Conservation (phyloP, 2,113 vertebrate species). For the Nematolebias whitei region DNA sequence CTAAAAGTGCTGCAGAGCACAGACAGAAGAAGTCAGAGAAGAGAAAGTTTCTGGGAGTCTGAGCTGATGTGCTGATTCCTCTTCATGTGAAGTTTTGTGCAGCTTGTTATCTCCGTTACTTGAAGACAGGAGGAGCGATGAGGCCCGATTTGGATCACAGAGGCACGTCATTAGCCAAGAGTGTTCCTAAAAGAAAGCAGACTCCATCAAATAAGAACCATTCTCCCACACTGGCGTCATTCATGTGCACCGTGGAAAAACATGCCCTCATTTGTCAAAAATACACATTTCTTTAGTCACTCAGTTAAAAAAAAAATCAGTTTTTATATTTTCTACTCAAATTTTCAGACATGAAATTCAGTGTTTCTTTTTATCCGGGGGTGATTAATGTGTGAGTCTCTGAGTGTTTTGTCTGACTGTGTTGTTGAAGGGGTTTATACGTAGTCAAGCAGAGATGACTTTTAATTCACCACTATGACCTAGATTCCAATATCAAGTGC, state of each 20-base stretch:
- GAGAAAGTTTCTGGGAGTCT: conserved; percentile 57
- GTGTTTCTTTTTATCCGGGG: conserved; percentile 44
- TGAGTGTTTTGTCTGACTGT: conserved; percentile 19
- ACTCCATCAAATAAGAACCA: conserved; percentile 65
- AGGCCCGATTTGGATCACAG: conserved; percentile 59
- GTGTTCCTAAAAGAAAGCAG: conserved; percentile 72
- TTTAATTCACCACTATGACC: conserved; percentile 70
- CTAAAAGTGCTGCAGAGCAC: conserved; percentile 29
- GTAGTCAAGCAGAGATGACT: conserved; percentile 67
- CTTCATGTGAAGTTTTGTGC: conserved; percentile 61
- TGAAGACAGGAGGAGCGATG: conserved; percentile 40
- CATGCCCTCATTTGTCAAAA: conserved; percentile 57
- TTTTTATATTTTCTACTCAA: conserved; percentile 48
- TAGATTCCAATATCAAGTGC: conserved; percentile 64
- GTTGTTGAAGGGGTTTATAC: conserved; percentile 28
- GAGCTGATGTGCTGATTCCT: conserved; percentile 57
- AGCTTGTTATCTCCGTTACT: conserved; percentile 68
- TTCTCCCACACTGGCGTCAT: conserved; percentile 63
- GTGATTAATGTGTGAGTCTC: conserved; percentile 23
- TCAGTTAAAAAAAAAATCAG: conserved; percentile 44
- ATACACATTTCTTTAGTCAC: conserved; percentile 33
- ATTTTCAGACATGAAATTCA: conserved; percentile 66
- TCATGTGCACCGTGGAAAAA: conserved; percentile 49
- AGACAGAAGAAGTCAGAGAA: conserved; percentile 35
- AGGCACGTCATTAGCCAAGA: conserved; percentile 70